A percentile compares a stretch with the other conserved stretches of the same genome.
These are phyloP conservation scores for Sebastes trivittatus DNA, from an alignment of 2,797 vertebrate species.

Conservation along the genomic window DNA sequence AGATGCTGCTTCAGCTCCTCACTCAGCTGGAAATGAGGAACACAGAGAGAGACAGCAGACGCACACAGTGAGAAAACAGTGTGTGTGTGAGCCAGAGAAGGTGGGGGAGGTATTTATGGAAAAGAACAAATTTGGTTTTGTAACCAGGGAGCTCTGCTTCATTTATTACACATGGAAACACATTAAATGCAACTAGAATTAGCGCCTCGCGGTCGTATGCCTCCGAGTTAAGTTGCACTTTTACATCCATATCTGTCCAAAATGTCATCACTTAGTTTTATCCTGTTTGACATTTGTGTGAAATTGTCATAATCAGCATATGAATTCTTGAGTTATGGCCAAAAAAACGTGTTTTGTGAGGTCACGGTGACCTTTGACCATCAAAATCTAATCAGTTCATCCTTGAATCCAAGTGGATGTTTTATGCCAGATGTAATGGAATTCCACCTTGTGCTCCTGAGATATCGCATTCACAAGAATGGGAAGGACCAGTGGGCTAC, in stretches of 20 bases:
- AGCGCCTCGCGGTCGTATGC: not conserved
- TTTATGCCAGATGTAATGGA: not conserved
- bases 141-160: not conserved
- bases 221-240: not conserved
- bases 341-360: not conserved
- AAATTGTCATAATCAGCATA: not conserved
- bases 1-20: conserved; percentile 88
- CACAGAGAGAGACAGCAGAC: not conserved
- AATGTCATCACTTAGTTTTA: not conserved
- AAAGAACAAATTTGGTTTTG: not conserved
- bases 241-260: not conserved
- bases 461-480: fast-evolving
- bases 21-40: conserved; percentile 80
- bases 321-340: not conserved
- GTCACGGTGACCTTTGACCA: not conserved
- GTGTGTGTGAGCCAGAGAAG: not conserved
- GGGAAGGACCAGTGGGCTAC: not conserved
- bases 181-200: not conserved
- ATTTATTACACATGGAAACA: not conserved
- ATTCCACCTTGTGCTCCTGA: not conserved
- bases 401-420: not conserved
- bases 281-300: not conserved
- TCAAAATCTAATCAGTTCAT: not conserved
- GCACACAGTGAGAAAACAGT: not conserved
- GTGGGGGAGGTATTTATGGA: not conserved